Base-by-base conservation (phyloP, 2,888 invertebrate genomes). In the Danaus chrysippus region DNA sequence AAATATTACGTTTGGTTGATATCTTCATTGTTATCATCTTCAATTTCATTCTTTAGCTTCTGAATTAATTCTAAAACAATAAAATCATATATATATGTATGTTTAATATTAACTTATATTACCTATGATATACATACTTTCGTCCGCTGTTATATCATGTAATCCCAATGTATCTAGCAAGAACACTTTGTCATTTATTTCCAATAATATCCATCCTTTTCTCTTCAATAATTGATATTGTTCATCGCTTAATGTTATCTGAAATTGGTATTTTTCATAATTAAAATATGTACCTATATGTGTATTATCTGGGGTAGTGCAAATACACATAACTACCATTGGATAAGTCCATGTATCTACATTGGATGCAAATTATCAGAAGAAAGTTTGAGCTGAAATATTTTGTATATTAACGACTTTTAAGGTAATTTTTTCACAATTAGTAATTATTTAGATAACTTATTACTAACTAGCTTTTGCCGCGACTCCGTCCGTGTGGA, bases 191-290 rank as follows among this genome's bases (percentile, higher is more conserved):
- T 86, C 82, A 71, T 78, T 81, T 10, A 77, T 76, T 69, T 89
- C 85, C 19, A 91, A 71, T 60, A 89, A 70, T 58, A 90, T 78
- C 89, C 87, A 89, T n/a, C 90, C 90, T 70, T 85, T 90, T 64
- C 83, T 76, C 70, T 90, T 83, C 44, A 90, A 70, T 65, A 78
- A 74, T 63, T 80, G 79, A 70, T 85, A 90, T 62, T 89, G 89
- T 49, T 84, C 84, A 73, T 90, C 86, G 67, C 75, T 84, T 63
- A 91, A 70, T 41, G 86, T 88, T 69, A 91, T 85, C 90, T 83
- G 68, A 49, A 72, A 73, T 56, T n/a, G 19, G 55, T 19, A 57
- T 13, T 6, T 34, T 34, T 34, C 56, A 23, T 58, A 54, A 11
- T 10, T 3, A 8, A 44, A 44, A 17, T 46, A 19, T 23, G 43